Evolutionary conservation across 2,888 invertebrate species (phyloP).

Genomic region (Xanthorhoe designata): DNA sequence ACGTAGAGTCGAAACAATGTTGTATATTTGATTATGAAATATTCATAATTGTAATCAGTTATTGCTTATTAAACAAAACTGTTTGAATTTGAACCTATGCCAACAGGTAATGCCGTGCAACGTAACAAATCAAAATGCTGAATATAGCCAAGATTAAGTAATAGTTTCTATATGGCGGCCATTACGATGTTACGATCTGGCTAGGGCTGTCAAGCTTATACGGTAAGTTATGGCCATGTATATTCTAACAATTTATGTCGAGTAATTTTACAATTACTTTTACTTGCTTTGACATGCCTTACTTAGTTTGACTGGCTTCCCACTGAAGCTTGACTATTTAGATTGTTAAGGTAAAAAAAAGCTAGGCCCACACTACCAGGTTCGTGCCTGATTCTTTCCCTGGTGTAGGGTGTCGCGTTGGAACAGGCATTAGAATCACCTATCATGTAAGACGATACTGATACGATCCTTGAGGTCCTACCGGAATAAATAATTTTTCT

Average conservation of each 20-base stretch:
- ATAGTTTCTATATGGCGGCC: conserved; percentile 40
- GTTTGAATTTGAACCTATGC: conserved; percentile 51
- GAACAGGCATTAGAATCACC: too few species aligned
- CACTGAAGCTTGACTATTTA: too few species aligned
- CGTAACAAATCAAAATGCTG: conserved; percentile 53
- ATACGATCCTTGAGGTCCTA: too few species aligned
- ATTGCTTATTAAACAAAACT: conserved; percentile 42
- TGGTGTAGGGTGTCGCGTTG: too few species aligned
- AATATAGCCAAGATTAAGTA: conserved; percentile 33
- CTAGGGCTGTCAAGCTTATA: conserved; percentile 40
- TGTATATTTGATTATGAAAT: conserved; percentile 15
- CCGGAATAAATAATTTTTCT: too few species aligned
- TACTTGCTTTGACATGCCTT: too few species aligned
- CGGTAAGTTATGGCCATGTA: conserved; percentile 26
- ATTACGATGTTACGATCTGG: conserved; percentile 49
- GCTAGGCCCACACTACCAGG: too few species aligned
- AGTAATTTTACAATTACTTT: too few species aligned
- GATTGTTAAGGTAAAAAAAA: too few species aligned
- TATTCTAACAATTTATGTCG: conserved; percentile 17
- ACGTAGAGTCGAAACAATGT: neutral
- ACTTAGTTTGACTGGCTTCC: too few species aligned
- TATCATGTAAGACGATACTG: too few species aligned
- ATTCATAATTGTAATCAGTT: conserved; percentile 43
- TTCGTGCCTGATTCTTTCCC: too few species aligned
- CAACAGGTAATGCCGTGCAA: conserved; percentile 49